Evolutionary conservation across 2,113 vertebrate species (phyloP), one percentile per base, ranked within the genome.

Genomic region (Monarcha castaneiventris): DNA sequence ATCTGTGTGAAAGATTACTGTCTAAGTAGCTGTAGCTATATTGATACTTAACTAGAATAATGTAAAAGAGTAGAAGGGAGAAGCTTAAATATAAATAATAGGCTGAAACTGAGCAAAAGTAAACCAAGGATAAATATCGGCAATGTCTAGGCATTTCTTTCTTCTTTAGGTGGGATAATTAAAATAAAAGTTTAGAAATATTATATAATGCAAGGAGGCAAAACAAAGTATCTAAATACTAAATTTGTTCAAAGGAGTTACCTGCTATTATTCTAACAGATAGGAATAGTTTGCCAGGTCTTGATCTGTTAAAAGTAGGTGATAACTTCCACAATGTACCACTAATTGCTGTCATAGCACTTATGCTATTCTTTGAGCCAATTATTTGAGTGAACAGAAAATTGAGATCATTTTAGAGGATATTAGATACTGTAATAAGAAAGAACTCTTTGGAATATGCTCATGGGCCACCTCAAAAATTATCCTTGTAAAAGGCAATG

Each of bases 401-500:
- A 79, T 16, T 79, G 52, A 97, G 64, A 85, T 87, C 10, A 88
- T 92, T 63, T 88, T 94, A 79, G 76, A 88, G 63, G 84, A 77
- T 49, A 27, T 87, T 84, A 82, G 72, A 48, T 82, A 74, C 15
- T 9, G n/a, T 84, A 91, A 68, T 51, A 91, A 96, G 33, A 93
- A 56, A 84, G 63, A 92, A 77, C 33, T 56, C 32, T 91, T 82
- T 87, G 35, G 26, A 68, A 80, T 92, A 75, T 86, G 96, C 93
- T 78, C 87, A 82, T 88, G 78, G 86, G 77, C 69, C 82, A 68
- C 43, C 82, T 73, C 32, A 93, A 82, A 62, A 91, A 62, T 91
- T 94, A 81, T 62, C 54, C 29, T 89, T 96, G 84, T 48, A 94
- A 96, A 97, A 85, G 32, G 52, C 84, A 87, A 83, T 49, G 37